A percentile compares a stretch with the other conserved stretches of the same genome.
Evolutionary conservation across 35 echinoderm and acorn worm species (phyloP).

Genomic region (Hemicentrotus pulcherrimus): DNA sequence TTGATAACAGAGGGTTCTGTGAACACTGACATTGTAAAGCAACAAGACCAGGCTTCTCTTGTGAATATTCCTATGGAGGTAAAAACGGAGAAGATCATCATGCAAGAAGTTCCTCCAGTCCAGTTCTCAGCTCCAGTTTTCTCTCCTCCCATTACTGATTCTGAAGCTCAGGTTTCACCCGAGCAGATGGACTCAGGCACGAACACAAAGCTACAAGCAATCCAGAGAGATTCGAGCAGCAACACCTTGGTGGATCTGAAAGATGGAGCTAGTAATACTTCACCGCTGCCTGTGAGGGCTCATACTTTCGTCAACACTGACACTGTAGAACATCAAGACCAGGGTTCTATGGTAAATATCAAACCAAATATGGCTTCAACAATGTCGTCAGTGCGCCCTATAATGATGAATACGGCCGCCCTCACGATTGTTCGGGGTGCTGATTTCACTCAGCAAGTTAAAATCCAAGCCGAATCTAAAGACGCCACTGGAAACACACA

Average conservation of each 20-base stretch:
- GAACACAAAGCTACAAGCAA: background rate
- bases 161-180: background rate
- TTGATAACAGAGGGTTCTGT: background rate
- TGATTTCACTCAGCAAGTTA: slow-evolving; percentile 20
- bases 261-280: background rate
- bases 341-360: background rate
- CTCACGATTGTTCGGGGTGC: background rate
- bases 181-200: background rate
- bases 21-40: background rate
- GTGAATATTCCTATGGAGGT: background rate
- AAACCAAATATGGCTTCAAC: slow-evolving; percentile 2
- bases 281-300: background rate
- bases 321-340: background rate
- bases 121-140: slow-evolving; percentile 38
- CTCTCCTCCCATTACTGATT: background rate
- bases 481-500: slow-evolving; percentile 6
- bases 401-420: background rate
- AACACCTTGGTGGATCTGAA: background rate
- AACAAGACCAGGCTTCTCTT: background rate
- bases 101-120: background rate
- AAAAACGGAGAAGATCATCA: background rate
- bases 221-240: background rate
- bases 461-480: background rate
- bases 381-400: background rate
- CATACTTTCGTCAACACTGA: background rate